A percentile compares a stretch with the other conserved stretches of the same genome.
phyloP scores from a whole-genome alignment of 2,797 vertebrate genomes.

The Rhynchotus rufescens region DNA sequence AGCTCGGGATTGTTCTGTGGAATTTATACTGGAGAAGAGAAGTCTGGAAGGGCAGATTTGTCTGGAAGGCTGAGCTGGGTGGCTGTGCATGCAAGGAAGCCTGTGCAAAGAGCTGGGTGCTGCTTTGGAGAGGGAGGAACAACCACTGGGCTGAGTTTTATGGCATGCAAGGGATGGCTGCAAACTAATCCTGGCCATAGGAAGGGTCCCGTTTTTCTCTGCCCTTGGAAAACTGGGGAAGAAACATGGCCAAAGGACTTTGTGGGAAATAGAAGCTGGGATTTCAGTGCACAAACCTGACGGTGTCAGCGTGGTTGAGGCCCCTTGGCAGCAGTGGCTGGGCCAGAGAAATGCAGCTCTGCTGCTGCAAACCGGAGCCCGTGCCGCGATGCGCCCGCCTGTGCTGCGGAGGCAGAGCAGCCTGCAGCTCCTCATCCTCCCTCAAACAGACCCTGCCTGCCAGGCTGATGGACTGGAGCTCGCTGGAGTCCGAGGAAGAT shows the following conservation, averaged over 20 bases:
- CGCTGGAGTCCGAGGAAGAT: conserved; percentile 37
- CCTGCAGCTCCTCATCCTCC: conserved; percentile 26
- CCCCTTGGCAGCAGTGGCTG: conserved; percentile 8
- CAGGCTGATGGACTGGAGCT: conserved; percentile 57
- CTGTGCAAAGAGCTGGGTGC: background rate
- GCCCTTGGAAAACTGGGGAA: background rate
- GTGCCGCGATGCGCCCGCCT: background rate
- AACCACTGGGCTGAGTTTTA: background rate
- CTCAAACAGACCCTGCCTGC: conserved; percentile 43
- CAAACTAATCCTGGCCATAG: background rate
- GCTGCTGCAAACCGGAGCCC: conserved; percentile 5
- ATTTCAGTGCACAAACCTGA: background rate
- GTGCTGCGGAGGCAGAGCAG: conserved; percentile 7
- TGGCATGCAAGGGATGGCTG: background rate
- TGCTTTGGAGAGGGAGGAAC: background rate
- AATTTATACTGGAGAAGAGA: background rate
- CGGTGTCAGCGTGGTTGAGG: background rate
- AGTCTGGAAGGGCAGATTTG: background rate
- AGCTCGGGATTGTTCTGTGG: background rate
- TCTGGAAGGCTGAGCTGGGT: background rate
- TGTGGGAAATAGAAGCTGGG: background rate
- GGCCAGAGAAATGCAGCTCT: background rate
- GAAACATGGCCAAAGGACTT: background rate
- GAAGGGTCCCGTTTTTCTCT: background rate
- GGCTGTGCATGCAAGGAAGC: background rate